These are phyloP conservation scores for human DNA, from an alignment of 2,113 vertebrate genomes.

Conservation along the genomic window GRCh38 chr3:53041001-53041500, in stretches of 20 bases:
- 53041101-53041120: too few relatives aligned
- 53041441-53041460: too few relatives aligned
- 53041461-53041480: too few relatives aligned
- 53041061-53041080: too few relatives aligned
- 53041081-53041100: too few relatives aligned
- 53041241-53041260: conserved; percentile 8
- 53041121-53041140: neutral
- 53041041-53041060: too few relatives aligned
- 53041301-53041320: conserved; percentile 53
- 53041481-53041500: too few relatives aligned
- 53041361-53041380: conserved; percentile 52
- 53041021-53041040: too few relatives aligned
- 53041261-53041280: conserved; percentile 38
- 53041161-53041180: conserved; percentile 35
- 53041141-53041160: neutral
- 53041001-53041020: too few relatives aligned
- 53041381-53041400: conserved; percentile 50
- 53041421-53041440: too few relatives aligned
- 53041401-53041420: conserved; percentile 35
- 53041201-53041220: conserved; percentile 45
- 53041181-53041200: conserved; percentile 14
- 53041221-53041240: conserved; percentile 7
- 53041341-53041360: conserved; percentile 18
- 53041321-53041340: neutral
- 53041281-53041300: conserved; percentile 16